Conservation (phyloP, 2,113 vertebrate genomes). For the Pseudonaja textilis region DNA sequence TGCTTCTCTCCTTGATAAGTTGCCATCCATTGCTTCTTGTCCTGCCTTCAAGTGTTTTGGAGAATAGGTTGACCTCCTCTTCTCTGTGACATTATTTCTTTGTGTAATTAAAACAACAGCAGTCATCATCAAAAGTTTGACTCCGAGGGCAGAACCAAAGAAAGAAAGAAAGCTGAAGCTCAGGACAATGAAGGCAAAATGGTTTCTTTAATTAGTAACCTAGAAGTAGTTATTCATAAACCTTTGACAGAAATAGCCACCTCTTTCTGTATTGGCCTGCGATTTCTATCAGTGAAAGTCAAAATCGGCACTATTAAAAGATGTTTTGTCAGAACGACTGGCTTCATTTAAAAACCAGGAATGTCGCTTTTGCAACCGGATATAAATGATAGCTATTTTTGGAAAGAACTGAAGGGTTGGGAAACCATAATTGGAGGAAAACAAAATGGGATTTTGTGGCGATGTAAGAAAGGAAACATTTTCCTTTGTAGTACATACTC, state of each 20-base stretch:
- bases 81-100: background rate
- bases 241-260: background rate
- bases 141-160: too few relatives aligned
- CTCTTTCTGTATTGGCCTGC: background rate
- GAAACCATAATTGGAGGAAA: background rate
- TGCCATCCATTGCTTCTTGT: background rate
- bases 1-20: background rate
- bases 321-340: conserved; percentile 38
- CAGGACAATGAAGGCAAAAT: conserved; percentile 28
- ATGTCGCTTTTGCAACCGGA: conserved; percentile 26
- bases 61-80: background rate
- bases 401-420: conserved; percentile 27
- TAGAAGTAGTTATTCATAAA: conserved; percentile 37
- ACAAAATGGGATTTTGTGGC: conserved; percentile 24
- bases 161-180: background rate
- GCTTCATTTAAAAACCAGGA: conserved; percentile 35
- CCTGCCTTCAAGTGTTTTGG: too few relatives aligned
- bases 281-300: background rate
- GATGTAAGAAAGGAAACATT: conserved; percentile 35
- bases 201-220: conserved; percentile 19
- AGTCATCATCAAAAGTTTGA: conserved; percentile 39
- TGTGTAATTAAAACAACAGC: conserved; percentile 4
- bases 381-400: conserved; percentile 48
- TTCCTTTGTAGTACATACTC: background rate
- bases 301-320: conserved; percentile 46